A percentile compares a stretch with the other conserved stretches of the same genome.
These are phyloP conservation scores for Oasisia sp. DNA, from an alignment of 2,888 invertebrate species.

Conservation along the genomic window DNA sequence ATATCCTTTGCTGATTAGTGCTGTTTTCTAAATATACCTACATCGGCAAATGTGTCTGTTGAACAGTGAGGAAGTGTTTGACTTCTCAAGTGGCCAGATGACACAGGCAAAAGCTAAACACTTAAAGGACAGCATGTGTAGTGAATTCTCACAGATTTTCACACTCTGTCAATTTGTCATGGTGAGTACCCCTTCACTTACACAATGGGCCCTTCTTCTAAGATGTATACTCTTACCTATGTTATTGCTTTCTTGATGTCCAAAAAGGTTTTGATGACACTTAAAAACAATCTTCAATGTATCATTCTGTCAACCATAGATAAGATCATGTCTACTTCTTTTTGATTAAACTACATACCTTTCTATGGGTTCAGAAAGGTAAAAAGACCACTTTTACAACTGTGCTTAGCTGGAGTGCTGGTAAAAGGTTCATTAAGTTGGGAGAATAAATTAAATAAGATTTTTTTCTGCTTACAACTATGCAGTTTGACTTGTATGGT, in stretches of 20 bases:
- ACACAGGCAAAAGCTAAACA: conserved; percentile 99
- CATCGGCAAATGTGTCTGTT: not conserved
- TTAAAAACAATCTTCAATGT: not conserved
- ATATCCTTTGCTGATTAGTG: not conserved
- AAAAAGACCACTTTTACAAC: not conserved
- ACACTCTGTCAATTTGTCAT: conserved; percentile 97
- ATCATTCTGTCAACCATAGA: not conserved
- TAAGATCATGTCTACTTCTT: not conserved
- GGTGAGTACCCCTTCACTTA: conserved; percentile 63
- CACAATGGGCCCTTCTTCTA: not conserved
- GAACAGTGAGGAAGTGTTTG: conserved; percentile 94
- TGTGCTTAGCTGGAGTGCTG: not conserved
- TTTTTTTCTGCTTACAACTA: too few relatives aligned
- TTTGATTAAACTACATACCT: not conserved
- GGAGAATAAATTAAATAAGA: too few relatives aligned
- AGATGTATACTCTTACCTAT: not conserved
- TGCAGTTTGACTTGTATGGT: too few relatives aligned
- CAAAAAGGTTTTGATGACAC: not conserved
- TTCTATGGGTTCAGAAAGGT: not conserved
- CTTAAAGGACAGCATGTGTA: conserved; percentile 99
- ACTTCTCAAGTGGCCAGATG: conserved; percentile 97
- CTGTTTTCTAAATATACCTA: not conserved
- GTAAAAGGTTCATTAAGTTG: too few relatives aligned
- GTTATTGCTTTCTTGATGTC: not conserved
- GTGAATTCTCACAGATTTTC: conserved; percentile 98